Conservation (phyloP, 2,888 invertebrate genomes). For the Apotomis betuletana region DNA sequence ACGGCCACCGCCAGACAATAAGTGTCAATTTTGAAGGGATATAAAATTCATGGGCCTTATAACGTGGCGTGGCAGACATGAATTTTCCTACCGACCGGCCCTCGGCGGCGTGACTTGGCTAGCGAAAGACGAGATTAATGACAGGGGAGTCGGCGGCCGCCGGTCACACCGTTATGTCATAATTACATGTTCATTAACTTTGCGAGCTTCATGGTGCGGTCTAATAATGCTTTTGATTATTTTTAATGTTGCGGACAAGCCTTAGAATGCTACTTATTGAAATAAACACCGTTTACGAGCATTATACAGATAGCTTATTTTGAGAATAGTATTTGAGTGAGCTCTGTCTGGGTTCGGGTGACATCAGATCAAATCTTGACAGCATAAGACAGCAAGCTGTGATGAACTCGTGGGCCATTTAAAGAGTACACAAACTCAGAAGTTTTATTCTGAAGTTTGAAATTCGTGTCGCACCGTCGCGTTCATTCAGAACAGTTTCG, state of each 20-base stretch:
- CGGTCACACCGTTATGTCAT: constrained; percentile 57
- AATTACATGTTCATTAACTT: constrained; percentile 35
- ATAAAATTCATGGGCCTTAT: constrained; percentile 33
- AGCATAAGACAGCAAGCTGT: no score
- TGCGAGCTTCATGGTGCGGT: constrained; percentile 15
- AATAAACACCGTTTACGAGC: background rate
- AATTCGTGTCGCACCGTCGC: no score
- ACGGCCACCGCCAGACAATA: constrained; percentile 22
- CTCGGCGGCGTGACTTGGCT: constrained; percentile 68
- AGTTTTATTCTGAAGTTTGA: no score
- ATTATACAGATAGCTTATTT: no score
- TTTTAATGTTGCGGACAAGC: constrained; percentile 2
- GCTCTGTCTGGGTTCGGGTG: no score
- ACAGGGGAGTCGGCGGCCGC: constrained; percentile 63
- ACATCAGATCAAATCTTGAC: no score
- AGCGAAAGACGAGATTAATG: constrained; percentile 77
- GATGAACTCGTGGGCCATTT: no score
- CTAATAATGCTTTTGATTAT: constrained; percentile 13
- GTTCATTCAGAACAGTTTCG: no score
- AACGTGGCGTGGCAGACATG: constrained; percentile 23
- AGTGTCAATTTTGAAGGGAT: constrained; percentile 35
- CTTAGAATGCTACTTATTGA: background rate
- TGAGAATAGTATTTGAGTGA: no score
- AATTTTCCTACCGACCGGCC: constrained; percentile 57
- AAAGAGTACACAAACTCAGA: no score